phyloP scores from a whole-genome alignment of 1,140 invertebrate species.

The Belonocnema kinseyi region DNA sequence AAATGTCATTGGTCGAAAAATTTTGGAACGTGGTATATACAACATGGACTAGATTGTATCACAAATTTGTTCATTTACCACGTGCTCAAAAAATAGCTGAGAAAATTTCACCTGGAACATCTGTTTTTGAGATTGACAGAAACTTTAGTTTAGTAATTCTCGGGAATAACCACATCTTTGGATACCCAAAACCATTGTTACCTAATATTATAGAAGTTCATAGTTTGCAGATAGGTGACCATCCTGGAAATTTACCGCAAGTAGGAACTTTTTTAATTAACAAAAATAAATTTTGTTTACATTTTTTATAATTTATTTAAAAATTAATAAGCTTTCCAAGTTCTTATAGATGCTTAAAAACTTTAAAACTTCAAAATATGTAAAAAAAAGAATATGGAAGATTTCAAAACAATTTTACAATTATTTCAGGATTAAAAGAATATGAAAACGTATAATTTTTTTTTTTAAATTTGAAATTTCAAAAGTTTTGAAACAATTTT shows the following conservation, averaged over 20 bases:
- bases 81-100: conserved; percentile 57
- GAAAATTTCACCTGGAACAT: conserved; percentile 55
- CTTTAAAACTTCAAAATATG: too few relatives aligned
- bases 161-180: conserved; percentile 69
- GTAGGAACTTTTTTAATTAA: conserved; percentile 40
- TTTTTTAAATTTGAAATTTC: too few relatives aligned
- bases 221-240: conserved; percentile 72
- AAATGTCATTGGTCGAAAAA: conserved; percentile 61
- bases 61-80: conserved; percentile 63
- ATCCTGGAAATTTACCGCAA: conserved; percentile 47
- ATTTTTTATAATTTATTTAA: too few relatives aligned
- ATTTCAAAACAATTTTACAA: too few relatives aligned
- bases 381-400: too few relatives aligned
- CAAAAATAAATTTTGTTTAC: neutral
- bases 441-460: too few relatives aligned
- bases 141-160: conserved; percentile 69
- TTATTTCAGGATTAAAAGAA: too few relatives aligned
- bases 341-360: too few relatives aligned
- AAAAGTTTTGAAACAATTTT: too few relatives aligned
- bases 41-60: conserved; percentile 64
- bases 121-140: conserved; percentile 59
- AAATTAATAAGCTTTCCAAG: too few relatives aligned
- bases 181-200: conserved; percentile 70
- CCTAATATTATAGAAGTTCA: conserved; percentile 76
- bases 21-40: conserved; percentile 64